A percentile compares a stretch with the other conserved stretches of the same genome.
phyloP scores from a whole-genome alignment of 2,888 invertebrate species.

The Clusia tigrina region DNA sequence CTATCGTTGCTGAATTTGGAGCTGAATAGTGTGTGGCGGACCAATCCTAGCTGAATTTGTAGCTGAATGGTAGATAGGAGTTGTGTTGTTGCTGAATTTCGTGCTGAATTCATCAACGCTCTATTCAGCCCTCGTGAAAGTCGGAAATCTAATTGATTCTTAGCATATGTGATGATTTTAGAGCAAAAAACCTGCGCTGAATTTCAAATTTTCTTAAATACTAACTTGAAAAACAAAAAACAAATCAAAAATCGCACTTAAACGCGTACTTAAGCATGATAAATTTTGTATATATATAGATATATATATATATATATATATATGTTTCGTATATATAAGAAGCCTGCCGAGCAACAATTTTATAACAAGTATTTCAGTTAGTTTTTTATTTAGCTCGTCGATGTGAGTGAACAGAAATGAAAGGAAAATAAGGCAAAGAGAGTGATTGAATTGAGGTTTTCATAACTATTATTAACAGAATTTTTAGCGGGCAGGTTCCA shows the following conservation, averaged over 20 bases:
- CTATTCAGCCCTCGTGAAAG: not conserved
- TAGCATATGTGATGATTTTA: too few species aligned
- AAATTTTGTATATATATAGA: conserved; percentile 5
- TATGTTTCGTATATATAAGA: not conserved
- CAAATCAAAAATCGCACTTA: conserved; percentile 48
- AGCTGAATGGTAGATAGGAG: not conserved
- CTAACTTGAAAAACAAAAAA: conserved; percentile 14
- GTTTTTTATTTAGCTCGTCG: too few species aligned
- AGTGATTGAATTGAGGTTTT: too few species aligned
- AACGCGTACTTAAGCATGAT: conserved; percentile 50
- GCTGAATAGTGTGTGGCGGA: too few species aligned
- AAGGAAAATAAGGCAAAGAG: too few species aligned
- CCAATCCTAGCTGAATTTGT: not conserved
- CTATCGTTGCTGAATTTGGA: too few species aligned
- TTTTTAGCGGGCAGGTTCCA: too few species aligned
- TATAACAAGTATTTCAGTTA: too few species aligned
- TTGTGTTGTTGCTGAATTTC: not conserved
- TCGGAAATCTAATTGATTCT: too few species aligned
- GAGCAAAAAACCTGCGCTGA: conserved; percentile 28
- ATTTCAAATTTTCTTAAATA: conserved; percentile 7
- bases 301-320: conserved; percentile 5
- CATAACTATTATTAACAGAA: too few species aligned
- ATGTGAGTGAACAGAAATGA: too few species aligned
- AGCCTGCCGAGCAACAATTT: too few species aligned
- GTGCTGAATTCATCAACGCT: not conserved